Conservation (phyloP, 2,888 invertebrate genomes). For the Orchesella flavescens region DNA sequence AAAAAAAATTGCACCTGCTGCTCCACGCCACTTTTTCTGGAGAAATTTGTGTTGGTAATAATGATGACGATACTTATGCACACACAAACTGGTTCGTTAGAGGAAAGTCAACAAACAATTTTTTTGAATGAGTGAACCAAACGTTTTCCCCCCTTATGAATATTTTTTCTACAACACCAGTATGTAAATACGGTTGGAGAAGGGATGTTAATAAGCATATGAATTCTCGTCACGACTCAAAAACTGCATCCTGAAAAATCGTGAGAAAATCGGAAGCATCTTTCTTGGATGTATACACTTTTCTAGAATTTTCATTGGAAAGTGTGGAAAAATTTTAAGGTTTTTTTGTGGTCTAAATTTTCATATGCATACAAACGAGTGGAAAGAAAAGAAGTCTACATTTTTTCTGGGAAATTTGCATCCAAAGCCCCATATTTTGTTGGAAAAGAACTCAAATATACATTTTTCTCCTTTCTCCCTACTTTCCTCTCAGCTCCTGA, state of each 20-base stretch:
- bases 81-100: not conserved
- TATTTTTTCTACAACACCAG: constrained; percentile 30
- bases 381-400: too few species aligned
- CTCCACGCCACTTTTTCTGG: not conserved
- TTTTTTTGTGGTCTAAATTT: constrained; percentile 22
- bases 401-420: constrained; percentile 40
- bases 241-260: not conserved
- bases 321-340: constrained; percentile 5
- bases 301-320: too few species aligned
- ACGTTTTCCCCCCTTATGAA: constrained; percentile 28
- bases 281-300: too few species aligned
- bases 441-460: not conserved
- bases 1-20: constrained; percentile 44
- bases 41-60: constrained; percentile 20
- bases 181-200: constrained; percentile 6
- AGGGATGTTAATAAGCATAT: constrained; percentile 46
- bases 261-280: not conserved
- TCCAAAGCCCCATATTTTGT: not conserved
- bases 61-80: constrained; percentile 11
- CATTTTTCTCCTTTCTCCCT: constrained; percentile 3
- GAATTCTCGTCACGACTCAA: constrained; percentile 49
- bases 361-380: constrained; percentile 44
- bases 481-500: not conserved
- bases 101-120: constrained; percentile 47
- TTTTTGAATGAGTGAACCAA: constrained; percentile 33